These are phyloP conservation scores for Eupelmus urozonus DNA, from an alignment of 2,888 invertebrate genomes.

Conservation along the genomic window DNA sequence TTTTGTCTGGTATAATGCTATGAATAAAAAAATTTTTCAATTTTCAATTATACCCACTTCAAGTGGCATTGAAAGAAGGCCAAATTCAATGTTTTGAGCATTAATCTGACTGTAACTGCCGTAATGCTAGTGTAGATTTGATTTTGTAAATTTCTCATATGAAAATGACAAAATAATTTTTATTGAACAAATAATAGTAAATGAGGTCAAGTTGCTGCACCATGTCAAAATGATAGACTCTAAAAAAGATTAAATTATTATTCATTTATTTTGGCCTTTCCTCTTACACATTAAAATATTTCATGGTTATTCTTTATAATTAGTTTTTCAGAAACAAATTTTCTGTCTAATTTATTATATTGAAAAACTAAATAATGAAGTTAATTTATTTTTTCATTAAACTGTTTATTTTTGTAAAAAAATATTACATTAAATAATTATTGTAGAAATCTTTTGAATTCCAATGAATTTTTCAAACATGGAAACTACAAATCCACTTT, in stretches of 20 bases:
- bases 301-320: background rate
- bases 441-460: no score
- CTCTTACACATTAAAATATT: background rate
- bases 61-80: conserved; percentile 43
- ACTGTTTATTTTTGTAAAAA: conserved; percentile 4
- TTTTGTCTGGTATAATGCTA: conserved; percentile 39
- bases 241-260: conserved; percentile 8
- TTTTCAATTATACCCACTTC: conserved; percentile 36
- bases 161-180: conserved; percentile 25
- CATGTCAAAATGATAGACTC: conserved; percentile 36
- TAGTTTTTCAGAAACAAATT: no score
- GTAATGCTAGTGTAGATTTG: conserved; percentile 32
- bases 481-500: no score
- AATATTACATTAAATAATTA: no score
- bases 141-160: conserved; percentile 42
- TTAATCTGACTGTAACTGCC: conserved; percentile 50
- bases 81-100: conserved; percentile 34
- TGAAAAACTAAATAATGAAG: background rate
- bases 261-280: background rate
- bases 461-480: no score
- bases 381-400: background rate
- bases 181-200: conserved; percentile 19
- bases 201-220: conserved; percentile 35
- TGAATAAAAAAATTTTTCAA: conserved; percentile 20
- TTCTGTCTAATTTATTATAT: background rate